Evolutionary conservation across 2,888 invertebrate species (phyloP), one percentile per base, ranked within the genome.

Genomic region (Agrochola litura): DNA sequence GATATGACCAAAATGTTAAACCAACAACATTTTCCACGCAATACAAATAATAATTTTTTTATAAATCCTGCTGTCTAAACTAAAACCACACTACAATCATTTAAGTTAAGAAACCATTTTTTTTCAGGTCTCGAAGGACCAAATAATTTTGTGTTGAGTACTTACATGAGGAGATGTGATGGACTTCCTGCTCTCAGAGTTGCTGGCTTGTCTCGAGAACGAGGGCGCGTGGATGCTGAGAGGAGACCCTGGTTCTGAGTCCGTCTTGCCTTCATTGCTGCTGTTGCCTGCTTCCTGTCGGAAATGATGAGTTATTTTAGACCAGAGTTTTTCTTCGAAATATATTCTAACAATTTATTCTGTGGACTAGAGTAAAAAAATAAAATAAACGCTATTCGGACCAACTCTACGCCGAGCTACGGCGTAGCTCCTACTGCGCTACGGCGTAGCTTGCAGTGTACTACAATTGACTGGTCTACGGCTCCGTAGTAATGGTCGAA

Each of bases 181-280:
- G 0, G 96, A 96, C 84, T 94, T 96, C 82, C 94, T 90, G 82
- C 95, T 96, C 60, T 96, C 95, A 0, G 92, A 92, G 83, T 94
- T 95, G 90, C 96, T 96, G 54, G 94, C 95, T 73, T 96, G 96
- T 10, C 96, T 86, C 0, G 95, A 95, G 89, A 96, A 95, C 19
- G 92, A 80, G 0, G 96, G 96, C 0, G 96, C 93, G 82, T 94
- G 93, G 49, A 93, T 77, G 87, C 95, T 95, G 60, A 95, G 92
- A 0, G 96, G 97, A 0, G 94, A 97, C 0, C 95, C 96, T 0
- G 96, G 97, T 91, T 92, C 97, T 30, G 93, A 97, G 89, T 93
- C 96, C 0, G 96, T 95, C 81, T 94, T 95, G 9, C 94, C 95
- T 19, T 96, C 96, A 75, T 95, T 96, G 68, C 96, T 96, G 83